A percentile compares a stretch with the other conserved stretches of the same genome.
phyloP scores from a whole-genome alignment of 2,888 invertebrate species.

The Anticlea derivata region DNA sequence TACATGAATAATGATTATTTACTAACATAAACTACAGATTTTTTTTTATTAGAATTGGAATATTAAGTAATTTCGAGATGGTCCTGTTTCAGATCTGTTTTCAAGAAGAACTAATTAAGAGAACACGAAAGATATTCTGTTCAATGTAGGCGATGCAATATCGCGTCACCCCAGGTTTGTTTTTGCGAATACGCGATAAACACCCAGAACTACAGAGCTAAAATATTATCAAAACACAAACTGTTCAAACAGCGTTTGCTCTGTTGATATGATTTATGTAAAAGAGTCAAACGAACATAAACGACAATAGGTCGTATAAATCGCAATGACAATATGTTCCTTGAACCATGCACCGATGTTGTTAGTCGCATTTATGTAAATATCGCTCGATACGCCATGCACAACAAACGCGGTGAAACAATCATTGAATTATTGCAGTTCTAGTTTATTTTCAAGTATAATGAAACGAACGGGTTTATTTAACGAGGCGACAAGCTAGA shows the following conservation, averaged over 20 bases:
- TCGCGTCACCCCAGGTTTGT: conserved; percentile 8
- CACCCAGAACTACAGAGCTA: conserved; percentile 3
- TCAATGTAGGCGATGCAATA: neutral
- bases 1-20: neutral
- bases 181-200: conserved; percentile 7
- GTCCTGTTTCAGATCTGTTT: too few relatives aligned
- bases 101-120: too few relatives aligned
- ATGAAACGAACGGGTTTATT: conserved; percentile 14
- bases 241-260: conserved; percentile 13
- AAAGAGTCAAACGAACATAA: conserved; percentile 18
- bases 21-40: too few relatives aligned
- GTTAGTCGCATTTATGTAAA: conserved; percentile 45
- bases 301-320: conserved; percentile 39
- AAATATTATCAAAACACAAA: conserved; percentile 9
- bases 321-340: conserved; percentile 43
- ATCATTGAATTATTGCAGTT: conserved; percentile 36
- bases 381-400: conserved; percentile 38
- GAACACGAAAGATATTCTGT: neutral
- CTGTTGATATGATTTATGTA: conserved; percentile 17
- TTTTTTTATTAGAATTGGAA: neutral
- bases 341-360: conserved; percentile 39
- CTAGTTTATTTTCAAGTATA: conserved; percentile 35
- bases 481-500: conserved; percentile 12
- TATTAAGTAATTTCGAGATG: too few relatives aligned
- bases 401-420: conserved; percentile 39